Evolutionary conservation across 2,888 invertebrate genomes (phyloP), one percentile per base, ranked within the genome.

Genomic region (Dorcus hopei): DNA sequence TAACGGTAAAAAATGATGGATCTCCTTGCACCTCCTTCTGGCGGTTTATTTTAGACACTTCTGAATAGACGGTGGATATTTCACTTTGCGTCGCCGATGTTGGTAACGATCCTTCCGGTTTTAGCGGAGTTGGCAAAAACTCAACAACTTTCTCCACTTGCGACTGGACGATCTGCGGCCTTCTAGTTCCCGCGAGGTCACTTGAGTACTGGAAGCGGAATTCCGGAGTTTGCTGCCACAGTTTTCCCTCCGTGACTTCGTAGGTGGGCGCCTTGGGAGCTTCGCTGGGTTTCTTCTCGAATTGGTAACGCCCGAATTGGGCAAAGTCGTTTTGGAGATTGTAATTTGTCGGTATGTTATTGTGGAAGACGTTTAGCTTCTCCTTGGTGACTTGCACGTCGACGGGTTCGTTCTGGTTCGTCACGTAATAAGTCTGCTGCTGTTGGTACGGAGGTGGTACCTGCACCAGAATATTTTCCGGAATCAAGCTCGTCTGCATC

Each of bases 181-280:
- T 45, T 19, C 9, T 19, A 3, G 45, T 19, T 11, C 45, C 45
- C 26, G 6, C 26, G 26, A 4, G 26, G 23, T 49, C 48, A 58
- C n/a, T 53, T 19, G 38, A 33, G 14, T 54, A 48, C 39, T 49
- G 49, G 52, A 43, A 40, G 61, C 43, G 65, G 53, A 45, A 67
- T 45, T 47, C 49, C 6, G 62, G 65, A 16, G 59, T 60, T 47
- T 68, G 67, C 26, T 62, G 61, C 69, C 71, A 71, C 19, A 62
- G 59, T 63, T 76, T 77, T 9, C 74, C 74, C 70, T 79, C 79
- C 3, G 79, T 79, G 6, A 79, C 79, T 68, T 79, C 78, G 54
- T 79, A 79, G 0, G 74, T 73, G 41, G 71, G 72, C n/a, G 65
- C 47, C 42, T 71, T 71, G 33, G 72, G 68, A 26, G 65, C 11